These are phyloP conservation scores for Microtus ochrogaster DNA, from an alignment of 2,113 vertebrate species.

Conservation along the genomic window DNA sequence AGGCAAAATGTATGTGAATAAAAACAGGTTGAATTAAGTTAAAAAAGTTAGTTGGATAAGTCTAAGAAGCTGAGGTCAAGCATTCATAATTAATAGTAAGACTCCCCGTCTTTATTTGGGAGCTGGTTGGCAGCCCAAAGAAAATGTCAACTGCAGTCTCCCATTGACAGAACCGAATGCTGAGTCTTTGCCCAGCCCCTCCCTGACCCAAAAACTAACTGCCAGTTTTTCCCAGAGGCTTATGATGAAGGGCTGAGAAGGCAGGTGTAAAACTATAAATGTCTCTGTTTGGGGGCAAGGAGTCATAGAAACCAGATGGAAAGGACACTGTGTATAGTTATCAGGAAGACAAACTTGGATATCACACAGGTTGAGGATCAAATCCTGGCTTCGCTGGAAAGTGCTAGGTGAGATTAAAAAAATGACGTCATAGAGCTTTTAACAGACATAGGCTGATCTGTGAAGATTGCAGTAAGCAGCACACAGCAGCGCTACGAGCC, in stretches of 20 bases:
- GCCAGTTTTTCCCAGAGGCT: background rate
- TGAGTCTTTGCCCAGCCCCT: background rate
- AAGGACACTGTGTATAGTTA: background rate
- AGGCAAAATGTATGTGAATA: too few relatives aligned
- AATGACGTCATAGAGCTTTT: background rate
- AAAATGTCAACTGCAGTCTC: background rate
- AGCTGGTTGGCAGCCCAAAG: too few relatives aligned
- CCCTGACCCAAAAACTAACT: background rate
- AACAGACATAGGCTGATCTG: background rate
- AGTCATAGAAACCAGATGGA: background rate
- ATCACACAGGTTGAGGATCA: background rate
- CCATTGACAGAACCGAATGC: accelerated
- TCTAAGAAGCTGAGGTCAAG: too few relatives aligned
- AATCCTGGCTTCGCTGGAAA: background rate
- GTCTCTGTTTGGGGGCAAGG: background rate
- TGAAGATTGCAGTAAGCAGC: background rate
- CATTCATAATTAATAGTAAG: too few relatives aligned
- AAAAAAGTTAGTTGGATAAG: too few relatives aligned
- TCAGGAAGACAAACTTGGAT: background rate
- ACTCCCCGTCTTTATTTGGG: too few relatives aligned
- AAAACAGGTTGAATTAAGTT: too few relatives aligned
- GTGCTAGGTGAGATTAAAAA: background rate
- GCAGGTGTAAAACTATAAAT: background rate
- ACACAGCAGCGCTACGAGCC: background rate
- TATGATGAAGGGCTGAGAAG: background rate